Percentiles rank a stretch among this genome's conserved stretches.
Evolutionary conservation across 2,113 vertebrate species (phyloP).

Genomic region (Delphinapterus leucas): DNA sequence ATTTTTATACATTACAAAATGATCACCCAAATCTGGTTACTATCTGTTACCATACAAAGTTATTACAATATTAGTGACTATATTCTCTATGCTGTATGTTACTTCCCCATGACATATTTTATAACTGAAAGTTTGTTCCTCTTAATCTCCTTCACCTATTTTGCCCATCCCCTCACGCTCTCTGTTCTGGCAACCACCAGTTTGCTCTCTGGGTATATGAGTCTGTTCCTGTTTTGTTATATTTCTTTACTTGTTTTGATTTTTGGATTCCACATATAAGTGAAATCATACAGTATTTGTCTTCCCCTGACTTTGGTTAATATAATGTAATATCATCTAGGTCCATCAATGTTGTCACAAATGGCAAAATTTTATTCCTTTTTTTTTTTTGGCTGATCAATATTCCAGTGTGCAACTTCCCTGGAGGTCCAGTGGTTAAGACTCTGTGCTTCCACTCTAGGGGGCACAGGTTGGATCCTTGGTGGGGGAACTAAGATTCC

Average conservation of each 20-base stretch:
- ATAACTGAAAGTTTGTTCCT: background rate
- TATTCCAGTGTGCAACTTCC: background rate
- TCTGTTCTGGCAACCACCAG: background rate
- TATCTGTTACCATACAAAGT: background rate
- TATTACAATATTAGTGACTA: background rate
- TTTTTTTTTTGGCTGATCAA: background rate
- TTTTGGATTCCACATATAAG: background rate
- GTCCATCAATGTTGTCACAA: background rate
- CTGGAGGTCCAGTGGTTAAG: too few species aligned
- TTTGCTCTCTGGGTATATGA: background rate
- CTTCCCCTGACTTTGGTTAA: background rate
- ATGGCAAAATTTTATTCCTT: background rate
- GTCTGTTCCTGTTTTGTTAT: background rate
- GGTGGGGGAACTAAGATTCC: too few species aligned
- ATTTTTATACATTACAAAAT: background rate
- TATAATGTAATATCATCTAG: background rate
- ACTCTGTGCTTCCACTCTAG: too few species aligned
- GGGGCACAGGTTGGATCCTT: too few species aligned
- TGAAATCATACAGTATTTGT: background rate
- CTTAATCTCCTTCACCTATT: background rate
- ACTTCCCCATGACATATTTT: background rate
- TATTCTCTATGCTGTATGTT: background rate
- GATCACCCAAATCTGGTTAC: background rate
- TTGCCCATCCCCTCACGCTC: background rate
- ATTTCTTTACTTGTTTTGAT: background rate